phyloP scores from a whole-genome alignment of 2,113 vertebrate species.

The Thamnophis sirtalis region DNA sequence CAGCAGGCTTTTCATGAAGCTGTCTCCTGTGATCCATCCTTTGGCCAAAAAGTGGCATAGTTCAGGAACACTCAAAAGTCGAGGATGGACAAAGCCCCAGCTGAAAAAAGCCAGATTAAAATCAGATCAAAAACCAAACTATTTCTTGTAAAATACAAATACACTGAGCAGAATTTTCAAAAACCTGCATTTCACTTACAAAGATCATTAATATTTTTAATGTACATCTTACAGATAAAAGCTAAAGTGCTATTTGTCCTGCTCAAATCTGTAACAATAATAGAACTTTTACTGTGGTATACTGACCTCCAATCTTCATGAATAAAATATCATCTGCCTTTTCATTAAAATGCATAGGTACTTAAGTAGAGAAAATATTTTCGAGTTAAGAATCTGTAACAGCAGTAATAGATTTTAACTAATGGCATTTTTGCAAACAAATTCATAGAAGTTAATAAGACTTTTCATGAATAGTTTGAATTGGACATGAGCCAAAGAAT shows the following conservation, averaged over 20 bases:
- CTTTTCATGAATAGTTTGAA: not conserved
- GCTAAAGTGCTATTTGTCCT: not conserved
- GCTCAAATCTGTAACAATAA: not conserved
- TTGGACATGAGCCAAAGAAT: not conserved
- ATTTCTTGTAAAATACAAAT: not conserved
- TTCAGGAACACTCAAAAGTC: constrained; percentile 86
- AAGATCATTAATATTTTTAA: not conserved
- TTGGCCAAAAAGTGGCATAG: constrained; percentile 89
- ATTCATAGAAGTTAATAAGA: not conserved
- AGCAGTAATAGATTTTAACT: not conserved
- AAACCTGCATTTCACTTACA: not conserved
- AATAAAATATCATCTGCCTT: not conserved
- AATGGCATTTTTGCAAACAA: not conserved
- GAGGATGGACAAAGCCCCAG: constrained; percentile 92
- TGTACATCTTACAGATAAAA: not conserved
- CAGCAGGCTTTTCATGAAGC: constrained; percentile 73
- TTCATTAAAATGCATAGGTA: not conserved
- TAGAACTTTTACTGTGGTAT: not conserved
- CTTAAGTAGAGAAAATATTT: not conserved
- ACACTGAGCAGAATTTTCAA: not conserved
- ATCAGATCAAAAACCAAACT: too few relatives aligned
- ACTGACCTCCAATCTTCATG: not conserved
- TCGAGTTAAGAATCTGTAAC: not conserved
- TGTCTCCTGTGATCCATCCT: constrained; percentile 79
- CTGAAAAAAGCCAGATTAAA: constrained; percentile 56